Evolutionary conservation across 2,888 invertebrate species (phyloP).

Genomic region (Scrobipalpa costella): DNA sequence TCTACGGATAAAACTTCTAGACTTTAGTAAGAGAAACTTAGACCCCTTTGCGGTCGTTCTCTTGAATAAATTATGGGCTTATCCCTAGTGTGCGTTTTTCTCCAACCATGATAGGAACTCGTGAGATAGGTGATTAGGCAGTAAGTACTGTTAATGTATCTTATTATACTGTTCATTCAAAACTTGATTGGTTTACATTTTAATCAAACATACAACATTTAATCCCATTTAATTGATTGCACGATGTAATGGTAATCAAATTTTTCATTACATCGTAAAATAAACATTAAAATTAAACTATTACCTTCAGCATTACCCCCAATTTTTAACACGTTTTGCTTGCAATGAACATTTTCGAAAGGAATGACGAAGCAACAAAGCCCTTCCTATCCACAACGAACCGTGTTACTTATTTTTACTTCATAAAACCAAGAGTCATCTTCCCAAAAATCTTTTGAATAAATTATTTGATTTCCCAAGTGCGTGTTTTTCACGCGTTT

Average conservation of each 20-base stretch:
- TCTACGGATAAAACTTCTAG: background rate
- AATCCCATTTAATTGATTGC: no score
- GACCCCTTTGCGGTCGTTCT: constrained; percentile 4
- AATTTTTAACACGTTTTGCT: no score
- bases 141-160: background rate
- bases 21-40: background rate
- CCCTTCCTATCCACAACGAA: background rate
- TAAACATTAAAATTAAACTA: no score
- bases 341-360: background rate
- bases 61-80: constrained; percentile 7
- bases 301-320: no score
- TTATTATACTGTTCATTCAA: no score
- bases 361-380: background rate
- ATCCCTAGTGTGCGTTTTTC: constrained; percentile 3
- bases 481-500: constrained; percentile 32
- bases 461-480: constrained; percentile 32
- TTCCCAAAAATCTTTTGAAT: constrained; percentile 21
- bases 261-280: no score
- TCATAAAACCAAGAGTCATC: constrained; percentile 11
- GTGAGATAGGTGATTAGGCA: background rate
- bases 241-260: no score
- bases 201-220: no score
- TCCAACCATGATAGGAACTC: background rate
- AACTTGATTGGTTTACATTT: no score
- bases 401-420: background rate